These are phyloP conservation scores for Ophion ventricosus DNA, from an alignment of 2,888 invertebrate species.

Conservation along the genomic window DNA sequence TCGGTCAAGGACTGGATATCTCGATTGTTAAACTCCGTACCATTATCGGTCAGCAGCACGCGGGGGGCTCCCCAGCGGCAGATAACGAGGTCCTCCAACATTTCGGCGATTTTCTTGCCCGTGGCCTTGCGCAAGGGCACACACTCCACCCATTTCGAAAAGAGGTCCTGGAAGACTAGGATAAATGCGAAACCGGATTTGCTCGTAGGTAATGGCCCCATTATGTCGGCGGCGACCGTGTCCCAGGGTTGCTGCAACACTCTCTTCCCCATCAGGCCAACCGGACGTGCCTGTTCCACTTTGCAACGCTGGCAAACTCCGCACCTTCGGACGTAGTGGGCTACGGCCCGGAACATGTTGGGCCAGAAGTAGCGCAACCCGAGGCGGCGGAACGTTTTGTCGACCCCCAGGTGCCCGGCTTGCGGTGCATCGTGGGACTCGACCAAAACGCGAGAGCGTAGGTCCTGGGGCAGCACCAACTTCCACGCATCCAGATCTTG, in stretches of 20 bases:
- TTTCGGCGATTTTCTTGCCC: slow-evolving; percentile 38
- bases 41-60: slow-evolving; percentile 66
- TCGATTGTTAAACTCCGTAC: slow-evolving; percentile 56
- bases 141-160: slow-evolving; percentile 64
- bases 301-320: slow-evolving; percentile 66
- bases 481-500: slow-evolving; percentile 44
- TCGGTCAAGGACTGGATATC: slow-evolving; percentile 6
- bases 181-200: slow-evolving; percentile 59
- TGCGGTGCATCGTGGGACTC: slow-evolving; percentile 29
- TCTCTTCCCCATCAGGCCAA: slow-evolving; percentile 66
- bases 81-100: slow-evolving; percentile 49
- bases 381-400: slow-evolving; percentile 44
- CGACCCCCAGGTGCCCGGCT: slow-evolving; percentile 16
- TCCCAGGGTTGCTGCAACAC: slow-evolving; percentile 62
- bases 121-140: slow-evolving; percentile 61
- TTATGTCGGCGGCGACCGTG: slow-evolving; percentile 67
- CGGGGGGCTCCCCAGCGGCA: slow-evolving; percentile 19
- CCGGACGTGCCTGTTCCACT: slow-evolving; percentile 51
- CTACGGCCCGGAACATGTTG: slow-evolving; percentile 60
- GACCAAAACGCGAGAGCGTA: not conserved
- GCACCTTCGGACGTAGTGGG: slow-evolving; percentile 63
- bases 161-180: slow-evolving; percentile 39
- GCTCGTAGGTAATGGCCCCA: slow-evolving; percentile 69
- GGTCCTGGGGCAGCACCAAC: slow-evolving; percentile 17
- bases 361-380: slow-evolving; percentile 70